These are phyloP conservation scores for Nothobranchius furzeri DNA, from an alignment of 2,113 vertebrate genomes.

Conservation along the genomic window DNA sequence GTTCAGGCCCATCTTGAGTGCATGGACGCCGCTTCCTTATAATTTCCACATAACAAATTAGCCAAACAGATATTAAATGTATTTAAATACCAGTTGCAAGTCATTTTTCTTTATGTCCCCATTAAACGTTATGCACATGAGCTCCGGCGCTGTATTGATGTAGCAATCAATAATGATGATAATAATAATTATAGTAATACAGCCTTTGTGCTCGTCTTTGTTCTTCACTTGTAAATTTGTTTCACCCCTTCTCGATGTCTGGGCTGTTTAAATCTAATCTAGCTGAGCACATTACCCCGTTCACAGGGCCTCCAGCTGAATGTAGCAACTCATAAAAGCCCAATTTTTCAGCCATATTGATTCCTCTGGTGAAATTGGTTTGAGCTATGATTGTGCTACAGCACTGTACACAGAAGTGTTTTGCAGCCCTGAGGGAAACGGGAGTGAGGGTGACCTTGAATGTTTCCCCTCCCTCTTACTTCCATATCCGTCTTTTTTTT, in stretches of 20 bases:
- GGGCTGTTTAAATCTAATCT: slow-evolving; percentile 76
- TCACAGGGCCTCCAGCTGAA: slow-evolving; percentile 71
- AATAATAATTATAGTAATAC: slow-evolving; percentile 26
- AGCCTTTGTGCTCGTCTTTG: slow-evolving; percentile 35
- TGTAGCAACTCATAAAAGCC: slow-evolving; percentile 79
- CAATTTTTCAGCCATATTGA: slow-evolving; percentile 83
- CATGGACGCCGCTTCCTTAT: slow-evolving; percentile 16
- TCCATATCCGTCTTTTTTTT: slow-evolving; percentile 46
- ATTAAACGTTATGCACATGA: slow-evolving; percentile 14
- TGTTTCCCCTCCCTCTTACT: slow-evolving; percentile 48
- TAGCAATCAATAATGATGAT: slow-evolving; percentile 34
- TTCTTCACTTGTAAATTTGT: slow-evolving; percentile 50
- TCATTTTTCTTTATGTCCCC: slow-evolving; percentile 1
- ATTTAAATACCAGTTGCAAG: slow-evolving; percentile 10
- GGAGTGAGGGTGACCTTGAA: slow-evolving; percentile 72
- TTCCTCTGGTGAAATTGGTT: slow-evolving; percentile 79
- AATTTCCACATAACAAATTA: slow-evolving; percentile 3
- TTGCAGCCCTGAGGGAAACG: slow-evolving; percentile 53
- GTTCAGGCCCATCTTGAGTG: slow-evolving; percentile 35
- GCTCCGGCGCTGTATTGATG: slow-evolving; percentile 17
- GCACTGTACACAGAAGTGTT: slow-evolving; percentile 67
- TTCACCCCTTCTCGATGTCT: slow-evolving; percentile 53
- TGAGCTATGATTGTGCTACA: slow-evolving; percentile 72
- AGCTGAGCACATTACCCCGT: slow-evolving; percentile 70
- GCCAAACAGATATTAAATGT: neutral